A percentile compares a stretch with the other conserved stretches of the same genome.
Evolutionary conservation across 2,797 vertebrate species (phyloP).

Genomic region (Rousettus madagascariensis): DNA sequence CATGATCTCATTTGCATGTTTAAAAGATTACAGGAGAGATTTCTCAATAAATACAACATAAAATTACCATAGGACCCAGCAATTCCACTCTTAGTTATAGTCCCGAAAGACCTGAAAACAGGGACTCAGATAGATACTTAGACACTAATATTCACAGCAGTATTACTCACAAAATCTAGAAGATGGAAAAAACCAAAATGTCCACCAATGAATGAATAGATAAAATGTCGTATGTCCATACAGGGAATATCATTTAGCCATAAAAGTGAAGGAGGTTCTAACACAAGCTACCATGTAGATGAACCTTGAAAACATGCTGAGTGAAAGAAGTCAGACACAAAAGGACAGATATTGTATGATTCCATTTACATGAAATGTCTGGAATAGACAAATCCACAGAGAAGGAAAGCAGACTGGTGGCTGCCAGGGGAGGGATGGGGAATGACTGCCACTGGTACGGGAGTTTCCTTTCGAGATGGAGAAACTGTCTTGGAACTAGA

Average conservation of each 20-base stretch:
- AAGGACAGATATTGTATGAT: background rate
- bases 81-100: background rate
- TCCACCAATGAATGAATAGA: background rate
- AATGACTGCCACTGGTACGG: too few relatives aligned
- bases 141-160: background rate
- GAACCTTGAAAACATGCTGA: background rate
- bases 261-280: background rate
- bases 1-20: background rate
- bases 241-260: background rate
- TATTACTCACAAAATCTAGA: background rate
- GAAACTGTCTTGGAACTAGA: background rate
- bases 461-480: background rate
- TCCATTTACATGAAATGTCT: background rate
- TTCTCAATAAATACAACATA: background rate
- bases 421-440: background rate
- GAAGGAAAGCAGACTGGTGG: background rate
- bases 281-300: background rate
- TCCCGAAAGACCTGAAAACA: background rate
- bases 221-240: background rate
- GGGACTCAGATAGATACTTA: background rate
- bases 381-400: background rate
- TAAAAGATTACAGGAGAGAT: background rate
- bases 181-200: background rate
- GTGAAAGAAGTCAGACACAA: background rate
- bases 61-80: background rate